A percentile compares a stretch with the other conserved stretches of the same genome.
Conservation (phyloP, 2,113 vertebrate genomes). For the Murina feae region DNA sequence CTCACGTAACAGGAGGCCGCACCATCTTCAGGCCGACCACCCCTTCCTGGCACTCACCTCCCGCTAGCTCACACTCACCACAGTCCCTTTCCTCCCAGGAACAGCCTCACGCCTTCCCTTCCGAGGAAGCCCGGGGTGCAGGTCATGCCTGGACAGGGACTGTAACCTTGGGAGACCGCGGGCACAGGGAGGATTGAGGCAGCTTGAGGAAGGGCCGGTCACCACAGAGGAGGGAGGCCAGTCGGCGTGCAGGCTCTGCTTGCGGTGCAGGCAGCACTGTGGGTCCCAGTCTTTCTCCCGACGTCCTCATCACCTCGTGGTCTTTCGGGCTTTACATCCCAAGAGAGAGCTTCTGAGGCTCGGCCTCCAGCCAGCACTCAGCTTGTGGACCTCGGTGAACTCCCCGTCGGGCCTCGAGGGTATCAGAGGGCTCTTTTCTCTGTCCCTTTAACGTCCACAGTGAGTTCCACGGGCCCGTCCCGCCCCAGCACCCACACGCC, state of each 20-base stretch:
- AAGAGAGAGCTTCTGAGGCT: not conserved
- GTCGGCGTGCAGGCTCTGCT: rapidly evolving
- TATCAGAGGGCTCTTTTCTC: not conserved
- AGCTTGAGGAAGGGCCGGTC: not conserved
- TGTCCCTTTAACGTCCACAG: not conserved
- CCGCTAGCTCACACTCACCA: not conserved
- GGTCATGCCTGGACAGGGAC: not conserved
- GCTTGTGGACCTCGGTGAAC: not conserved
- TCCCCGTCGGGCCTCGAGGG: rapidly evolving
- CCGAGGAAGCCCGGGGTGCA: rapidly evolving
- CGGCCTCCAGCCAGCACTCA: not conserved
- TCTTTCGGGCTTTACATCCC: not conserved
- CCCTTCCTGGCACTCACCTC: not conserved
- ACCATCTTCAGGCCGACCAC: rapidly evolving
- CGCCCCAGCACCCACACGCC: not conserved
- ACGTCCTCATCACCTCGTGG: not conserved
- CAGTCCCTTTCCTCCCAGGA: not conserved
- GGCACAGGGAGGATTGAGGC: not conserved
- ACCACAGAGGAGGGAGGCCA: rapidly evolving
- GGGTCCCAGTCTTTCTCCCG: too few relatives aligned
- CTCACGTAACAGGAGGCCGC: rapidly evolving
- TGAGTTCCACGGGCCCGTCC: not conserved
- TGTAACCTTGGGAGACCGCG: not conserved
- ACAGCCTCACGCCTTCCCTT: not conserved
- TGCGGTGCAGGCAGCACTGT: rapidly evolving